Evolutionary conservation across 2,797 vertebrate genomes (phyloP), one percentile per base, ranked within the genome.

Genomic region (Cynopterus sphinx): DNA sequence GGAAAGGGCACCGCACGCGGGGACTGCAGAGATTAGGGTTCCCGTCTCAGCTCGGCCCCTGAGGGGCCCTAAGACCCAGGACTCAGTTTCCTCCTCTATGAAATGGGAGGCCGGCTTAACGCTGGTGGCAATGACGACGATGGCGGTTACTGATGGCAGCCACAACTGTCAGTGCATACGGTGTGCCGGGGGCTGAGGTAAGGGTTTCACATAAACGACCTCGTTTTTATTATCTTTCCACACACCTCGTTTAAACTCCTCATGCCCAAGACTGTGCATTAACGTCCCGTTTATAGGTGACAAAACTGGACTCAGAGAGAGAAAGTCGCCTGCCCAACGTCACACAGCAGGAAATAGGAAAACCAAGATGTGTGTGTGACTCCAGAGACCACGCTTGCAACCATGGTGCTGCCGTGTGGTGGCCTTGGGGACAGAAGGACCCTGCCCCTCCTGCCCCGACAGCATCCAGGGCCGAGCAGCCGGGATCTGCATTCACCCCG

Each of bases 121-220:
- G 57, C 41, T 0, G 55, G 75, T 0, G 26, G 5, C 0, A 0
- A 11, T 4, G 6, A 46, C 10, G 53, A 51, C 78, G 39, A 9
- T 0, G 6, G 22, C 8, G 8, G 12, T 17, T 49, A 17, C 10
- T 19, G 21, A 12, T 10, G 46, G 59, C 49, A 83, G 65, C 33
- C 15, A 19, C 4, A 4, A 6, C 3, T 28, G 22, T 24, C 9
- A 13, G 33, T 2, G 15, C 31, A 7, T 0, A 2, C 31, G 0
- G 16, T 19, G 33, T 28, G 43, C 87, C 68, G 53, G 55, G 77
- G 67, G 1, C 43, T 0, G 36, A 59, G 70, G 63, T 0, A 13
- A 51, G 61, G 24, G 6, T 31, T 33, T 65, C 3, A 81, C 26
- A 65, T 8, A 77, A 63, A 65, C 0, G 0, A 39, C 31, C 68